Percentiles rank a stretch among this genome's conserved stretches.
Evolutionary conservation across 2,888 invertebrate species (phyloP).

Genomic region (Standfussiana lucernea): DNA sequence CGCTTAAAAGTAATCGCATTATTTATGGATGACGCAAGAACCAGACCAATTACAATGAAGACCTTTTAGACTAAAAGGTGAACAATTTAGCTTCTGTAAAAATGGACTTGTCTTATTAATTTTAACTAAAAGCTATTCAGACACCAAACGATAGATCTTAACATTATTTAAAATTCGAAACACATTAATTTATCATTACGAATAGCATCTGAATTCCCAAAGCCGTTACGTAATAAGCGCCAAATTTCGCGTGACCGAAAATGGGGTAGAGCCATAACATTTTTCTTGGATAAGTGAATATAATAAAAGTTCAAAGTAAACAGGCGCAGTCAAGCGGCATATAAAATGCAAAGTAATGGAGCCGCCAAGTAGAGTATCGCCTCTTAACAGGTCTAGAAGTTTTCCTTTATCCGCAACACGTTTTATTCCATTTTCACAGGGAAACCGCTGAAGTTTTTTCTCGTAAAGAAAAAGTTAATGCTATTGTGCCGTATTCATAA

Average conservation of each 20-base stretch:
- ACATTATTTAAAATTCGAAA: conserved; percentile 25
- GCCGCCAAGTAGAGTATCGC: conserved; percentile 80
- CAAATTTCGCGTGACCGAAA: conserved; percentile 68
- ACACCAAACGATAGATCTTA: conserved; percentile 33
- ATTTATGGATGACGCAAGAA: conserved; percentile 53
- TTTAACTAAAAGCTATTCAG: conserved; percentile 45
- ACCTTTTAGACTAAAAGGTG: conserved; percentile 45
- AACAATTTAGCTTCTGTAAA: conserved; percentile 52
- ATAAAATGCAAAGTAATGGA: conserved; percentile 80
- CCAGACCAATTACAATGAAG: conserved; percentile 45
- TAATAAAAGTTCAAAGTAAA: conserved; percentile 74
- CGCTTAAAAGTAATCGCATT: conserved; percentile 45
- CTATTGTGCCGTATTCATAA: conserved; percentile 84
- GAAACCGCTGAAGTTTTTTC: conserved; percentile 77
- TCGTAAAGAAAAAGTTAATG: conserved; percentile 73
- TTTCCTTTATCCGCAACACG: conserved; percentile 80
- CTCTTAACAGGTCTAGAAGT: conserved; percentile 78
- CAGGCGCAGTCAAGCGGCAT: conserved; percentile 70
- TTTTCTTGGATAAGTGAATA: conserved; percentile 69
- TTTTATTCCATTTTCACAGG: conserved; percentile 79
- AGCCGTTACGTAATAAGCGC: conserved; percentile 57
- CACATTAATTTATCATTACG: conserved; percentile 52
- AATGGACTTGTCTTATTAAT: conserved; percentile 42
- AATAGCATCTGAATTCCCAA: conserved; percentile 54
- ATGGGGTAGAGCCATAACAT: conserved; percentile 66